Base-by-base conservation (phyloP, 2,797 vertebrate species). In the Hyperoplus lanceolatus region DNA sequence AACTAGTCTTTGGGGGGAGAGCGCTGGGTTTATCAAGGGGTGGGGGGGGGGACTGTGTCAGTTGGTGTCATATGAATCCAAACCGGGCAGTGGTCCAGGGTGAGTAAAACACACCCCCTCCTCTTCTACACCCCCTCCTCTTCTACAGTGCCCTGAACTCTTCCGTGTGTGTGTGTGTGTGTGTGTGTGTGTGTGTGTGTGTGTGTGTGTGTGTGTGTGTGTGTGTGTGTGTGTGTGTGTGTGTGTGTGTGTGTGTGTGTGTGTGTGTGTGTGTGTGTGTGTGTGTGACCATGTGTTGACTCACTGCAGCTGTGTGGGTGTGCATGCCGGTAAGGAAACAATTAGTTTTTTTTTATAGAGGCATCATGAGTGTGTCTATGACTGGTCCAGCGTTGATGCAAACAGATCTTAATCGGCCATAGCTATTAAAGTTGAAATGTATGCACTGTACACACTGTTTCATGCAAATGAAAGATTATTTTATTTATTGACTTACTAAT, bases 31-130 rank as follows among this genome's bases (percentile, higher is more conserved):
- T 74, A 71, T 82, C 49, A 8, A 57, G 78, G 60, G 73, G 77
- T 16, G 77, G 64, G 75, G 77, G 29, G 29, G 29, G 29, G 29
- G 29, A 21, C 21, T 21, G 29, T 8, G 77, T 89, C 51, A 85
- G 86, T 86, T 84, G 63, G 90, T 94, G 89, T 93, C 90, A 87
- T 92, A 91, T 91, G 89, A 94, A 93, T 92, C 90, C 91, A 86
- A 80, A 89, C 82, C 29, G 79, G 93, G 93, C 92, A 82, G 54
- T 14, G 10, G 70, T 88, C 94, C 95, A 94, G 85, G 71, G 66
- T 85, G 83, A 86, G 83, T 89, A 86, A 90, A 87, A 83, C 85
- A 81, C 81, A 75, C 85, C 81, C 36, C 84, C 82, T 45, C 87
- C 69, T 51, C 38, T 77, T 41, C 73, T 48, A 81, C 81, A 75